Conservation (phyloP, 2,888 invertebrate genomes). For the Quadroppia sp. region DNA sequence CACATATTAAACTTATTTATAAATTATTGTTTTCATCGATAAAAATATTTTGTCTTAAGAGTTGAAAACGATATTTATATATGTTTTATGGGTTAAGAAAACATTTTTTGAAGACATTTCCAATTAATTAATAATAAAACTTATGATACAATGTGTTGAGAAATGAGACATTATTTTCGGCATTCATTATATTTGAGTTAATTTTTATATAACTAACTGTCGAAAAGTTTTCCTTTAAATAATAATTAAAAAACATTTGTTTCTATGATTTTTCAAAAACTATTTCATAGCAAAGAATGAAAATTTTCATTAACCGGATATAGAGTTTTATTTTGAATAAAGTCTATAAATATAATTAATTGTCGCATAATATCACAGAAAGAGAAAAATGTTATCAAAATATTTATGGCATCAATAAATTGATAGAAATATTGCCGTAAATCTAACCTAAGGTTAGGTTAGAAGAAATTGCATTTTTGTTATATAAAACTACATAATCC, state of each 20-base stretch:
- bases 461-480: neutral
- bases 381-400: neutral
- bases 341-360: neutral
- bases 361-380: neutral
- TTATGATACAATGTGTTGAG: no score
- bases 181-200: no score
- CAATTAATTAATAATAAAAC: no score
- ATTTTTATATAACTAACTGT: no score
- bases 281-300: no score
- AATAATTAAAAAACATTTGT: no score
- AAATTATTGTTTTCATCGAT: constrained; percentile 4
- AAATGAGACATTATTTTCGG: no score
- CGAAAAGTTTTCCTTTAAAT: no score
- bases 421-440: neutral
- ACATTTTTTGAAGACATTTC: neutral
- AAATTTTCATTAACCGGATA: no score
- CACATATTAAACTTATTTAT: constrained; percentile 3
- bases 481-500: neutral
- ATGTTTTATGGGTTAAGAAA: neutral
- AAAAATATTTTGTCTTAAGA: neutral
- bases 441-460: neutral
- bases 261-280: no score
- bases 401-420: constrained; percentile 11
- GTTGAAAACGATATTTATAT: neutral
- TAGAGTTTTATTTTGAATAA: neutral